A percentile compares a stretch with the other conserved stretches of the same genome.
These are phyloP conservation scores for Phyllotreta striolata DNA, from an alignment of 2,888 invertebrate genomes.

Conservation along the genomic window DNA sequence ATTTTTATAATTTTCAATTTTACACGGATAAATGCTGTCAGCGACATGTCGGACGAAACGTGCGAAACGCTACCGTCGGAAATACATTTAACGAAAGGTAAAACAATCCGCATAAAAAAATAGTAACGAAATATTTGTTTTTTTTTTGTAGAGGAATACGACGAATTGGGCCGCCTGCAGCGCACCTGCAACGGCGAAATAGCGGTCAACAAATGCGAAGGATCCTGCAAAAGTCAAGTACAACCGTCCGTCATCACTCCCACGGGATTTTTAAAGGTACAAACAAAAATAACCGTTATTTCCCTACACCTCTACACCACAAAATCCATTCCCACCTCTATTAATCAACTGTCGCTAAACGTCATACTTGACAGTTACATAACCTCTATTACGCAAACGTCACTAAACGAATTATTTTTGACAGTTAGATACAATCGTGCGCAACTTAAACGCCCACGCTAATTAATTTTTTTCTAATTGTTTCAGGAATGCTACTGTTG, in stretches of 20 bases:
- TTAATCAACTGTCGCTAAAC: not conserved
- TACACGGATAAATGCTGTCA: constrained; percentile 48
- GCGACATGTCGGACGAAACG: constrained; percentile 69
- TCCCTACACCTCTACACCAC: not conserved
- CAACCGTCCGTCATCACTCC: constrained; percentile 89
- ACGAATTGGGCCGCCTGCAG: constrained; percentile 82
- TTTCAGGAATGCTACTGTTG: constrained; percentile 91
- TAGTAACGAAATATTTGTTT: not conserved
- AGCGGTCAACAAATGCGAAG: constrained; percentile 92
- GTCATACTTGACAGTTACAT: not conserved
- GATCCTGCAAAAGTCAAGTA: constrained; percentile 89
- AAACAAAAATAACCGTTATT: too few relatives aligned
- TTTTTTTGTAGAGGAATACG: constrained; percentile 78
- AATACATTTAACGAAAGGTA: constrained; percentile 87
- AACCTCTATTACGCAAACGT: not conserved
- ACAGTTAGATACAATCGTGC: not conserved
- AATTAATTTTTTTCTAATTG: constrained; percentile 18
- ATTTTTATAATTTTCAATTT: constrained; percentile 45
- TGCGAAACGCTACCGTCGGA: constrained; percentile 88
- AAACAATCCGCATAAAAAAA: constrained; percentile 4
- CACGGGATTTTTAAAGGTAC: constrained; percentile 87
- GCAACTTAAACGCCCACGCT: not conserved
- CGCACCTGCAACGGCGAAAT: constrained; percentile 91
- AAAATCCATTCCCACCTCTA: not conserved
- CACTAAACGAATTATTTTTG: not conserved